These are phyloP conservation scores for Cantharis rustica DNA, from an alignment of 2,888 invertebrate species.

Conservation along the genomic window DNA sequence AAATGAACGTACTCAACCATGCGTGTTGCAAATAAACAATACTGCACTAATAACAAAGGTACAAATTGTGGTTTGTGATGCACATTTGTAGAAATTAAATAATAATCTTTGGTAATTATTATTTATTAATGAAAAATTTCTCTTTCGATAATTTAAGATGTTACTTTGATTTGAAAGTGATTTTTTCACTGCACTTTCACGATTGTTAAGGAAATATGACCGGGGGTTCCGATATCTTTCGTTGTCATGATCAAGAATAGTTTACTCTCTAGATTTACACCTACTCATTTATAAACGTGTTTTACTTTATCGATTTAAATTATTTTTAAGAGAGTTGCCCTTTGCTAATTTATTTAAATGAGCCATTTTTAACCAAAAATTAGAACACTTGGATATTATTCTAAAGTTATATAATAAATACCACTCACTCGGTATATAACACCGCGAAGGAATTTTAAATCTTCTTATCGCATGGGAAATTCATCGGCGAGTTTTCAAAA, in stretches of 20 bases:
- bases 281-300: background rate
- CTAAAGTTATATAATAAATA: background rate
- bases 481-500: background rate
- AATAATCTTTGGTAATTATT: background rate
- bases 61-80: background rate
- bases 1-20: slow-evolving; percentile 34
- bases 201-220: slow-evolving; percentile 42
- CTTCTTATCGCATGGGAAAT: background rate
- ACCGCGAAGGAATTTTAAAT: background rate
- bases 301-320: background rate
- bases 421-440: background rate
- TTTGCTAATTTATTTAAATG: background rate
- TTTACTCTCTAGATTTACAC: slow-evolving; percentile 1
- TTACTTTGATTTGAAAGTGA: slow-evolving; percentile 6
- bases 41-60: background rate
- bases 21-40: slow-evolving; percentile 30
- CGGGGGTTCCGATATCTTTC: slow-evolving; percentile 44
- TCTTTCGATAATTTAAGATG: slow-evolving; percentile 7
- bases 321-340: background rate
- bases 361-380: background rate
- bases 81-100: background rate
- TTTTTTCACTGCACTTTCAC: slow-evolving; percentile 39
- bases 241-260: slow-evolving; percentile 40
- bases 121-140: slow-evolving; percentile 17
- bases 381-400: background rate